Percentiles rank a stretch among this genome's conserved stretches.
These are phyloP conservation scores for Gymnocypris eckloni DNA, from an alignment of 2,797 vertebrate genomes.

Conservation along the genomic window DNA sequence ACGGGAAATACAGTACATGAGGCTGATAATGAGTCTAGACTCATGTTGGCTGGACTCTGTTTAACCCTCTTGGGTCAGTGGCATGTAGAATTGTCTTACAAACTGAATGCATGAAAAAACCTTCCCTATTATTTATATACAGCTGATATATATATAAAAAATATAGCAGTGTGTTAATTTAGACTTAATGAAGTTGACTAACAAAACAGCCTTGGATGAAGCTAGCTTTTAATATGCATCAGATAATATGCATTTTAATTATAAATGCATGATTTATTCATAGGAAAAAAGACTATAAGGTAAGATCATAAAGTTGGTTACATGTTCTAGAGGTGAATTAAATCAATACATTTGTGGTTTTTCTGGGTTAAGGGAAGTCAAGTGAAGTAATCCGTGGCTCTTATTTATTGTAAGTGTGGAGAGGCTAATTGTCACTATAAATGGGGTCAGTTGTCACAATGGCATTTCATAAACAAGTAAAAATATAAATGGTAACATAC, in stretches of 20 bases:
- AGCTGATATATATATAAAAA: constrained; percentile 25
- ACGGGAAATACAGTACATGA: constrained; percentile 74
- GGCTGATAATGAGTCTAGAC: constrained; percentile 74
- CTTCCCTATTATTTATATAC: constrained; percentile 27
- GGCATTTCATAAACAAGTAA: not conserved
- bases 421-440: not conserved
- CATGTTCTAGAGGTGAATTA: not conserved
- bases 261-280: not conserved
- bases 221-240: not conserved
- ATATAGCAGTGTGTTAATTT: constrained; percentile 36
- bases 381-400: not conserved
- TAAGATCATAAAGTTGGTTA: not conserved
- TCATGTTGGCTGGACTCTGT: constrained; percentile 78
- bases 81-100: constrained; percentile 71
- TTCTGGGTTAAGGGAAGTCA: not conserved
- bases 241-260: not conserved
- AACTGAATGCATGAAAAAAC: constrained; percentile 59
- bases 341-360: not conserved
- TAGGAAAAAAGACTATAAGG: not conserved
- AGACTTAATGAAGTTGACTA: not conserved
- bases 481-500: not conserved
- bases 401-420: not conserved
- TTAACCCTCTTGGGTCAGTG: constrained; percentile 75
- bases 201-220: not conserved
- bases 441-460: not conserved